A percentile compares a stretch with the other conserved stretches of the same genome.
Conservation (phyloP, 2,888 invertebrate species). For the Ashinkailepas kermadecensis region DNA sequence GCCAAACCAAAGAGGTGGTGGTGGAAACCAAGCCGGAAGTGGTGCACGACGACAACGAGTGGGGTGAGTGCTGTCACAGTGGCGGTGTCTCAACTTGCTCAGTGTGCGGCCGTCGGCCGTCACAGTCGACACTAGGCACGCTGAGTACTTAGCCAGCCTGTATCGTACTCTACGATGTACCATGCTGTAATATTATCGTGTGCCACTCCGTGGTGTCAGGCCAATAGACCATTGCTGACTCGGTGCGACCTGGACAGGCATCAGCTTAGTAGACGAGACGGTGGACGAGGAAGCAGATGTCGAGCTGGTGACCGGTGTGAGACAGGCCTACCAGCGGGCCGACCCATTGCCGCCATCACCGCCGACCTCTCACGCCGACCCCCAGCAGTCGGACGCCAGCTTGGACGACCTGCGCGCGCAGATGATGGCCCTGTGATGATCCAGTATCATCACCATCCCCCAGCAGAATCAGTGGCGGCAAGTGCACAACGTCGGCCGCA, state of each 20-base stretch:
- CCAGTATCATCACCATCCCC: no score
- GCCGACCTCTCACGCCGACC: conserved; percentile 36
- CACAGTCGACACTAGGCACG: no score
- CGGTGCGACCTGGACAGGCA: conserved; percentile 37
- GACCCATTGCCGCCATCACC: conserved; percentile 35
- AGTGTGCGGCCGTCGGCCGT: no score
- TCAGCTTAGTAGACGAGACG: conserved; percentile 62
- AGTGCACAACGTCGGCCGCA: no score
- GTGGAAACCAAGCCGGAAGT: conserved; percentile 47
- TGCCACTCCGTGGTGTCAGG: no score
- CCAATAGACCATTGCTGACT: conserved; percentile 36
- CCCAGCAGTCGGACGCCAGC: conserved; percentile 44
- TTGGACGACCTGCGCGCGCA: conserved; percentile 87
- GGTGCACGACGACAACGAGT: conserved; percentile 81
- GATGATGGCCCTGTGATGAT: conserved; percentile 72
- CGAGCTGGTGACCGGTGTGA: conserved; percentile 50
- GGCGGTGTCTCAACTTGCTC: no score
- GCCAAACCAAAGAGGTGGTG: conserved; percentile 42
- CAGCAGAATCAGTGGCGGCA: no score
- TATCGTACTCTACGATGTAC: no score
- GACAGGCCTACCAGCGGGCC: conserved; percentile 56
- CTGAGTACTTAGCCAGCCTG: no score
- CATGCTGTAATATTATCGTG: no score
- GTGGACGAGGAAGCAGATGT: conserved; percentile 39
- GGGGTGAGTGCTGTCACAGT: conserved; percentile 55